phyloP scores from a whole-genome alignment of 2,797 vertebrate genomes.

The Smutsia temminckii region DNA sequence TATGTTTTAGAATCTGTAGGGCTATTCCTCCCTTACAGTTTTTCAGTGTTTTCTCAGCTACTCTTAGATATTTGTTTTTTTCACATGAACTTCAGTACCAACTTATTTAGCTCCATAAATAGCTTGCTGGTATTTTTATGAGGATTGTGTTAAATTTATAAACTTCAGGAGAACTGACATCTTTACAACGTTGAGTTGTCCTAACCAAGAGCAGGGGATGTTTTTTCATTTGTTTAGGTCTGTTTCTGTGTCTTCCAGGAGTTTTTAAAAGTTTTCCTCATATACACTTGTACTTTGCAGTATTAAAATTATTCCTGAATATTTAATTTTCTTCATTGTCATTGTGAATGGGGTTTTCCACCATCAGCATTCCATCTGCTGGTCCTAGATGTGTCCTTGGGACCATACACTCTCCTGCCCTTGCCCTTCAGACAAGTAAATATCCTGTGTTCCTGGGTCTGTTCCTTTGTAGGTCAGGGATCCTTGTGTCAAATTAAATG shows the following conservation, averaged over 20 bases:
- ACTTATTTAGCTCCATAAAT: background rate
- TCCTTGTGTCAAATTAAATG: background rate
- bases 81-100: background rate
- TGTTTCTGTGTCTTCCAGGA: background rate
- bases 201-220: background rate
- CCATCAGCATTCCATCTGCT: background rate
- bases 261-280: background rate
- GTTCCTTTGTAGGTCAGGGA: background rate
- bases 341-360: background rate
- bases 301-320: background rate
- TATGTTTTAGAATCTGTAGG: background rate
- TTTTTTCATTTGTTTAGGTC: background rate
- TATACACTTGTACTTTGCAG: background rate
- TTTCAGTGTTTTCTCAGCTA: background rate
- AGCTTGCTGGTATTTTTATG: background rate
- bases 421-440: background rate
- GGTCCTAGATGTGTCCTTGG: background rate
- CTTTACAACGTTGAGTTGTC: background rate
- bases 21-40: background rate
- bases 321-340: background rate
- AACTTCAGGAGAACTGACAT: background rate
- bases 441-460: no score
- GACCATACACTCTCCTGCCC: background rate
- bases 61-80: background rate
- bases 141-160: background rate